Percentiles rank a stretch among this genome's conserved stretches.
phyloP scores from a whole-genome alignment of 2,888 invertebrate species.

The Rhamnusium bicolor region DNA sequence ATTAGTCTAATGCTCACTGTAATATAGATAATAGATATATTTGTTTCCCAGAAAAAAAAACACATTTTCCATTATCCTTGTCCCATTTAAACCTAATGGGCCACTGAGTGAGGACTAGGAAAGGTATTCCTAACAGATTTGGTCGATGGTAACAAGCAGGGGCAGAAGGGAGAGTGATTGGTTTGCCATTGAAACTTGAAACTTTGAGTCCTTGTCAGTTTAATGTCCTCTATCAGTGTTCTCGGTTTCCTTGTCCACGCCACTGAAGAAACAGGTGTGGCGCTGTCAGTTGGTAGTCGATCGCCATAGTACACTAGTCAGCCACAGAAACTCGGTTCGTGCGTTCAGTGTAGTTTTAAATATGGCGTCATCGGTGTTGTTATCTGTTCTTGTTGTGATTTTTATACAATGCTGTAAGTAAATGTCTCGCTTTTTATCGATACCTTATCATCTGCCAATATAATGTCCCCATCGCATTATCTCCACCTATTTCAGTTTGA shows the following conservation, averaged over 20 bases:
- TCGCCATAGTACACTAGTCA: constrained; percentile 10
- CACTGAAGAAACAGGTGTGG: constrained; percentile 27
- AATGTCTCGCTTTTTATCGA: not conserved
- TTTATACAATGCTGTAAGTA: constrained; percentile 20
- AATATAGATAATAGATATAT: too few relatives aligned
- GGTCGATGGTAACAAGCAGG: not conserved
- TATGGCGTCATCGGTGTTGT: constrained; percentile 13
- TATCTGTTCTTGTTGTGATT: constrained; percentile 5
- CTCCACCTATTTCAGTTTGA: not conserved
- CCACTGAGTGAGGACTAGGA: not conserved
- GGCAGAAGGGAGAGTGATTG: not conserved
- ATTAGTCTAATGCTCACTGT: too few relatives aligned
- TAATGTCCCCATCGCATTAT: too few relatives aligned
- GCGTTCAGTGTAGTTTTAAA: constrained; percentile 16
- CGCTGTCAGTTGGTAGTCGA: constrained; percentile 13
- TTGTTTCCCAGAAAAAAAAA: too few relatives aligned
- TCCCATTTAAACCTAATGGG: not conserved
- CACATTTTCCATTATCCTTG: not conserved
- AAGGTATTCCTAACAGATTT: not conserved
- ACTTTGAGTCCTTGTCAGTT: not conserved
- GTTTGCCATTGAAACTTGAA: not conserved
- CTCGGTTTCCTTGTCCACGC: not conserved
- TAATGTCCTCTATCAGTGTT: not conserved
- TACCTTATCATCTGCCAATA: not conserved
- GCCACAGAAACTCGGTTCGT: not conserved